A percentile compares a stretch with the other conserved stretches of the same genome.
phyloP scores from a whole-genome alignment of 2,888 invertebrate species.

The Apotomis capreana region DNA sequence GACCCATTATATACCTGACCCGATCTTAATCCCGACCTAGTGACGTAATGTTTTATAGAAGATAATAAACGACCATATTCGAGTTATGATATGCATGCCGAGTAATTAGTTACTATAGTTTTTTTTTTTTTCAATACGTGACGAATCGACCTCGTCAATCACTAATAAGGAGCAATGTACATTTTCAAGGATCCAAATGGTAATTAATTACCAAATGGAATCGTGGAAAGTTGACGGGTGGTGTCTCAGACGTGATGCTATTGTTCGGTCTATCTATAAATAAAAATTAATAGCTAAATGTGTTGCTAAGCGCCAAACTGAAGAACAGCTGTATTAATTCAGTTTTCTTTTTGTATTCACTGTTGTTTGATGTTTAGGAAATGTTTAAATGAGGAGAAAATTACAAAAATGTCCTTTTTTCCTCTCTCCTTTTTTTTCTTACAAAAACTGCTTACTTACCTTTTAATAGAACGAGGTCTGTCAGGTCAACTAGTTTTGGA shows the following conservation, averaged over 20 bases:
- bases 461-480: too few species aligned
- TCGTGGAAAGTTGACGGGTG: slow-evolving; percentile 44
- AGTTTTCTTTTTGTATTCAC: too few species aligned
- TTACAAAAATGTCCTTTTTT: too few species aligned
- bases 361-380: too few species aligned
- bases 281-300: too few species aligned
- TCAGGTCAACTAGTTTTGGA: too few species aligned
- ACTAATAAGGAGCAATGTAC: slow-evolving; percentile 52
- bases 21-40: slow-evolving; percentile 64
- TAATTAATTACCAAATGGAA: slow-evolving; percentile 55
- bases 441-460: too few species aligned
- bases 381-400: too few species aligned
- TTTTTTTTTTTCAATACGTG: slow-evolving; percentile 62
- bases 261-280: neutral
- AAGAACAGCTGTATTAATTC: too few species aligned
- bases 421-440: too few species aligned
- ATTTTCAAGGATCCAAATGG: slow-evolving; percentile 60
- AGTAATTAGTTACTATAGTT: slow-evolving; percentile 67
- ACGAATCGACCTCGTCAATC: slow-evolving; percentile 68
- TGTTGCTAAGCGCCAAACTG: too few species aligned
- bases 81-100: slow-evolving; percentile 61
- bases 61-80: slow-evolving; percentile 58
- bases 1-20: slow-evolving; percentile 74
- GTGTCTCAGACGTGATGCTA: neutral
- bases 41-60: slow-evolving; percentile 67